These are phyloP conservation scores for Myathropa florea DNA, from an alignment of 2,888 invertebrate genomes.

Conservation along the genomic window DNA sequence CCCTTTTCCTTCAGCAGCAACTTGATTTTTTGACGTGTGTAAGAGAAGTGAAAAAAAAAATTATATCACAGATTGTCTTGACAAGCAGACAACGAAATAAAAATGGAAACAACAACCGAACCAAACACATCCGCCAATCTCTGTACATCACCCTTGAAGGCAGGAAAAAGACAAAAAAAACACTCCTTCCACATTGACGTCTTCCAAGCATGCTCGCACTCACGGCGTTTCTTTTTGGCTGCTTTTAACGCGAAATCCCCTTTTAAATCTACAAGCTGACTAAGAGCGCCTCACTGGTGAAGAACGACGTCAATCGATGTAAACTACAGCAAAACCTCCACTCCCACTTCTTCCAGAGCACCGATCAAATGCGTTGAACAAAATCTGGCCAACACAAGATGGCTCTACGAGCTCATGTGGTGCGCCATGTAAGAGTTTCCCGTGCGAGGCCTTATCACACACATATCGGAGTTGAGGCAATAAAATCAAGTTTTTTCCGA, in stretches of 20 bases:
- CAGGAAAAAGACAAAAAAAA: conserved; percentile 7
- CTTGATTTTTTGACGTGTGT: background rate
- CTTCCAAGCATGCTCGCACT: conserved; percentile 34
- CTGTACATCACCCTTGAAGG: background rate
- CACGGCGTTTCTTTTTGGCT: conserved; percentile 1
- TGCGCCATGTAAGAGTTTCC: conserved; percentile 30
- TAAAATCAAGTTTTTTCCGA: conserved; percentile 10
- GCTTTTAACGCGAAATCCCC: conserved; percentile 25
- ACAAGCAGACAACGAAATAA: background rate
- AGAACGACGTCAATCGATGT: conserved; percentile 37
- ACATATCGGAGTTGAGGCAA: background rate
- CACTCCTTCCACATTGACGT: conserved; percentile 3
- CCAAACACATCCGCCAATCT: background rate
- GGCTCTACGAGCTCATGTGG: conserved; percentile 5
- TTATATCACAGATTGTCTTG: background rate
- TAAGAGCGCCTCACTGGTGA: conserved; percentile 3
- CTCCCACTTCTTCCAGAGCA: background rate
- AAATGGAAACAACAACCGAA: background rate
- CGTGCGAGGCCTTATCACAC: conserved; percentile 22
- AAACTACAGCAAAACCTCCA: background rate
- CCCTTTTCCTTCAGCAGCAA: background rate
- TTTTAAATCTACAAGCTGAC: background rate
- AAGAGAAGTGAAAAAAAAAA: background rate
- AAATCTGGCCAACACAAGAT: background rate
- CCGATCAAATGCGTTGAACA: background rate